Percentiles rank a stretch among this genome's conserved stretches.
Evolutionary conservation across 35 echinoderm and acorn worm species (phyloP).

Genomic region (Acanthaster planci): DNA sequence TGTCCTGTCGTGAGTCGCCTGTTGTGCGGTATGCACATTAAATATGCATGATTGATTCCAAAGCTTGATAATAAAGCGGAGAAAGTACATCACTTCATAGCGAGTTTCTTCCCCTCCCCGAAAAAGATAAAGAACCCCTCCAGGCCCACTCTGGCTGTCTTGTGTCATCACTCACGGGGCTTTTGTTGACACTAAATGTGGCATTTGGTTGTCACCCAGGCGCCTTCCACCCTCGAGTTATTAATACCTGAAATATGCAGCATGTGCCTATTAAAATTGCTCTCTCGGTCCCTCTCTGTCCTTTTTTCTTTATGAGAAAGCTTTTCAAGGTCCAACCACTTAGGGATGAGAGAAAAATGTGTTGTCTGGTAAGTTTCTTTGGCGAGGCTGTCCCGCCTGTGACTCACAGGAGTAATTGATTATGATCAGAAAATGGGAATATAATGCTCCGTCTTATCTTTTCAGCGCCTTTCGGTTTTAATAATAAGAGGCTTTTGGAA

Average conservation of each 20-base stretch:
- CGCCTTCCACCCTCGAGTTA: neutral
- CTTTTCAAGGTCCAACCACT: slow-evolving; percentile 17
- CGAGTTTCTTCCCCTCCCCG: neutral
- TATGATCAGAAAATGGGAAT: slow-evolving; percentile 21
- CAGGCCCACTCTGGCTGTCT: neutral
- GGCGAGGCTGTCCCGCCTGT: no score
- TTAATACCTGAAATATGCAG: slow-evolving; percentile 13
- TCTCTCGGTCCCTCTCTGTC: no score
- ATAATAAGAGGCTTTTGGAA: slow-evolving; percentile 7
- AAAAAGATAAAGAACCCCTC: neutral
- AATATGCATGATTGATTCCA: slow-evolving; percentile 12
- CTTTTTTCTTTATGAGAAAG: no score
- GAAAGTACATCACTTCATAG: no score
- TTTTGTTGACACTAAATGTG: slow-evolving; percentile 13
- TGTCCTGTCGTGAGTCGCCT: slow-evolving; percentile 2
- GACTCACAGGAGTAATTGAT: slow-evolving; percentile 3
- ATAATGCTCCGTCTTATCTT: neutral
- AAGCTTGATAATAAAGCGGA: no score
- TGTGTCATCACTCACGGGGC: slow-evolving; percentile 2
- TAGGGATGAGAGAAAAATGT: neutral
- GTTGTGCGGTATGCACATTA: neutral
- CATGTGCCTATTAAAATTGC: slow-evolving; percentile 5
- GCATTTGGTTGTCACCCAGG: neutral
- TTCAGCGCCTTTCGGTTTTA: slow-evolving; percentile 2
- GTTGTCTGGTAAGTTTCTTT: no score